Evolutionary conservation across 92 coral and sea anemone genomes (phyloP).

Genomic region (Actinostola sp.): DNA sequence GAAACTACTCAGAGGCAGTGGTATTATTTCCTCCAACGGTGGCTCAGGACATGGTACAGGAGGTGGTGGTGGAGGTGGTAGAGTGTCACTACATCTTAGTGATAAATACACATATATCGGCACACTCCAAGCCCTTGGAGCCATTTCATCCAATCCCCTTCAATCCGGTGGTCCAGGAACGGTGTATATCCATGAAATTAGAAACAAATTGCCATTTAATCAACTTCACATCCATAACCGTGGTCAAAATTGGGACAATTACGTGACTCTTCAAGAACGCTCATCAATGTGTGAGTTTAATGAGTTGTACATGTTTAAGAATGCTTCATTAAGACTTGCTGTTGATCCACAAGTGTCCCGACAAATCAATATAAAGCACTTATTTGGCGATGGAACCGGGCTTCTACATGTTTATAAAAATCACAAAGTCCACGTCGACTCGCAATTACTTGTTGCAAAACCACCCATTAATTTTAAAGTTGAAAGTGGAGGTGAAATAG

Average conservation of each 20-base stretch:
- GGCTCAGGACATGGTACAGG: constrained; percentile 64
- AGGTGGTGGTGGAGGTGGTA: constrained; percentile 69
- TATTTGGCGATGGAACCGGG: constrained; percentile 60
- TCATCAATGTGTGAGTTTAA: constrained; percentile 25
- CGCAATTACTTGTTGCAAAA: constrained; percentile 31
- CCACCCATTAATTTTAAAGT: constrained; percentile 54
- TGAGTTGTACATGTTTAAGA: constrained; percentile 49
- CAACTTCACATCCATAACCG: constrained; percentile 58
- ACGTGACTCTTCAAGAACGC: constrained; percentile 52
- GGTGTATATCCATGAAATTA: constrained; percentile 45
- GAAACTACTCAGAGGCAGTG: constrained; percentile 39
- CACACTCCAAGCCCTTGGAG: constrained; percentile 50
- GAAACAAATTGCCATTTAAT: constrained; percentile 43
- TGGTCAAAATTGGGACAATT: constrained; percentile 43
- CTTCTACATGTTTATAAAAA: constrained; percentile 48
- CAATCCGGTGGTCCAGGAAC: constrained; percentile 65
- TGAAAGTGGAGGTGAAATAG: constrained; percentile 47
- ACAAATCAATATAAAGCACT: constrained; percentile 18
- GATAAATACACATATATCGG: constrained; percentile 42
- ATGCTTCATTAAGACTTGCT: constrained; percentile 53
- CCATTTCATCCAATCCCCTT: constrained; percentile 26
- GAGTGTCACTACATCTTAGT: constrained; percentile 43
- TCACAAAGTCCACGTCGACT: constrained; percentile 43
- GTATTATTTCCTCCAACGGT: constrained; percentile 54
- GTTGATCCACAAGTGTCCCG: constrained; percentile 27